phyloP scores from a whole-genome alignment of 2,888 invertebrate species.

The Eilema griseolum region DNA sequence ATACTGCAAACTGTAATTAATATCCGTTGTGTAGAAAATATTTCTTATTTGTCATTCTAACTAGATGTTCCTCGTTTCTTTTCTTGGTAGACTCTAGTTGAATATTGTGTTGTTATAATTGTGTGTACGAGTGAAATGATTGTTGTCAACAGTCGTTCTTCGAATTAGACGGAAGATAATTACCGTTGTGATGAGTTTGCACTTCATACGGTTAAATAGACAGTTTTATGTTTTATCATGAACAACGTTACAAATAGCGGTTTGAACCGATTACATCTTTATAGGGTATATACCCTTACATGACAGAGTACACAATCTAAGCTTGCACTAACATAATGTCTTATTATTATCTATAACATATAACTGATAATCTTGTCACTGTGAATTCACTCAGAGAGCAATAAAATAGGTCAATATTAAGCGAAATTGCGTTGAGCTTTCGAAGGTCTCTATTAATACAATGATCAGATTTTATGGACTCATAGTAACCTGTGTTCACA shows the following conservation, averaged over 20 bases:
- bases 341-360: no score
- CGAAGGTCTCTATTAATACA: not conserved
- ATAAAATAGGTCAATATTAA: no score
- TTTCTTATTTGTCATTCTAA: conserved; percentile 43
- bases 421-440: no score
- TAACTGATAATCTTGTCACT: no score
- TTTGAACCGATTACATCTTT: not conserved
- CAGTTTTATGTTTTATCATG: conserved; percentile 4
- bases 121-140: conserved; percentile 40
- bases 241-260: conserved; percentile 7
- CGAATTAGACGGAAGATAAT: conserved; percentile 53
- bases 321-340: no score
- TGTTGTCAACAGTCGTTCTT: conserved; percentile 40
- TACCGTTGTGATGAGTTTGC: conserved; percentile 30
- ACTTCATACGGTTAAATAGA: conserved; percentile 12
- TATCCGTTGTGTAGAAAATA: conserved; percentile 29
- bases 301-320: no score
- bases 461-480: not conserved
- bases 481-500: no score
- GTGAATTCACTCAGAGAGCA: no score
- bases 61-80: conserved; percentile 53
- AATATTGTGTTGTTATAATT: conserved; percentile 24
- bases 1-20: conserved; percentile 27
- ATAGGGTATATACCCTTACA: no score
- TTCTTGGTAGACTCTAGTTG: conserved; percentile 45